phyloP scores from a whole-genome alignment of 1,140 invertebrate genomes.

The Drosophila auraria region DNA sequence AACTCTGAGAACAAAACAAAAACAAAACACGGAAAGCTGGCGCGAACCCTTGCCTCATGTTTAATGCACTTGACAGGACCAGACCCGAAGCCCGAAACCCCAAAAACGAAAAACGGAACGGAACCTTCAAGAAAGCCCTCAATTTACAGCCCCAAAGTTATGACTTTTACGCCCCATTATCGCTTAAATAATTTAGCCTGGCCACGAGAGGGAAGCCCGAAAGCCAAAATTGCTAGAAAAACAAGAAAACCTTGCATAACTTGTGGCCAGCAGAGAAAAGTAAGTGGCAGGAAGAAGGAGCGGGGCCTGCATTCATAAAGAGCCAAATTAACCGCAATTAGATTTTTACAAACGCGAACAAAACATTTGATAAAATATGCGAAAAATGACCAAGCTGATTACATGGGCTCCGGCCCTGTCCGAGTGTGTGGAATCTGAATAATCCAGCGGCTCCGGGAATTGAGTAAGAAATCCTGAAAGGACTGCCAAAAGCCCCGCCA shows the following conservation, averaged over 20 bases:
- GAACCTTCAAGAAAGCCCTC: slow-evolving; percentile 39
- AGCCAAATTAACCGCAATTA: slow-evolving; percentile 68
- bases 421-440: slow-evolving; percentile 39
- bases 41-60: slow-evolving; percentile 43
- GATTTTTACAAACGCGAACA: slow-evolving; percentile 53
- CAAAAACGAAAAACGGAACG: neutral
- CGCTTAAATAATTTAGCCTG: slow-evolving; percentile 74
- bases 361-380: slow-evolving; percentile 42
- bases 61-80: slow-evolving; percentile 55
- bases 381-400: slow-evolving; percentile 26
- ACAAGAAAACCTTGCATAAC: slow-evolving; percentile 38
- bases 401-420: slow-evolving; percentile 6
- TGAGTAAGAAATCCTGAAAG: slow-evolving; percentile 33
- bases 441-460: slow-evolving; percentile 28
- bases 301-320: slow-evolving; percentile 33
- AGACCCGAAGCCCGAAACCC: slow-evolving; percentile 11
- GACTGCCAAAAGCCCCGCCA: slow-evolving; percentile 10
- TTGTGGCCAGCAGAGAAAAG: slow-evolving; percentile 23
- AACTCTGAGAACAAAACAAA: neutral
- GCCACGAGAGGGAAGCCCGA: slow-evolving; percentile 25
- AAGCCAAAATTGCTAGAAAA: slow-evolving; percentile 42
- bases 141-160: slow-evolving; percentile 62
- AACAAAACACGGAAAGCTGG: slow-evolving; percentile 14
- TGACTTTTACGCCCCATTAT: slow-evolving; percentile 77
- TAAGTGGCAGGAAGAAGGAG: slow-evolving; percentile 6